A percentile compares a stretch with the other conserved stretches of the same genome.
Conservation (phyloP, 2,888 invertebrate genomes). For the Pachydiplax longipennis region DNA sequence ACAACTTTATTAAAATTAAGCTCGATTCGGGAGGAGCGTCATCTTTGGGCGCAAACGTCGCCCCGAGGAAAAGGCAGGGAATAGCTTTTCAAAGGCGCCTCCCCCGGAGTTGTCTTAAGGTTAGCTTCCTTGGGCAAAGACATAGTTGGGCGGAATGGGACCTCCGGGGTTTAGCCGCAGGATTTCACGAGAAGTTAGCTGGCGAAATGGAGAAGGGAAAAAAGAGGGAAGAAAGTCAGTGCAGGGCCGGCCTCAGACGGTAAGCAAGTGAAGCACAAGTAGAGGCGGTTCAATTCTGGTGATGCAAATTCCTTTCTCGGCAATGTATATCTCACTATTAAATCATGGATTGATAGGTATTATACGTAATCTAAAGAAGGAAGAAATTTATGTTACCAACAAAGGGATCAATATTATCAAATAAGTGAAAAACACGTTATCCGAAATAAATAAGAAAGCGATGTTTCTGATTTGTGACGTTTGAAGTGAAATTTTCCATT, state of each 20-base stretch:
- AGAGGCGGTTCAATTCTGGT: not conserved
- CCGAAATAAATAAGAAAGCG: no score
- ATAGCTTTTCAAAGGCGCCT: slow-evolving; percentile 37
- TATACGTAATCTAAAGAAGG: no score
- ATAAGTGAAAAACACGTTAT: no score
- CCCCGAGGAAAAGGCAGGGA: not conserved
- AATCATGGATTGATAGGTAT: no score
- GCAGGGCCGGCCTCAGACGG: not conserved
- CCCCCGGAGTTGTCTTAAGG: slow-evolving; percentile 30
- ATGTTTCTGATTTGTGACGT: no score
- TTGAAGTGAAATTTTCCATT: no score
- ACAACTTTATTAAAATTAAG: slow-evolving; percentile 39
- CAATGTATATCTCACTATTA: no score
- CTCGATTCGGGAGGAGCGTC: not conserved
- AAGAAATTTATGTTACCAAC: no score
- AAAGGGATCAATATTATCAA: no score
- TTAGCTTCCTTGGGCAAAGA: slow-evolving; percentile 15
- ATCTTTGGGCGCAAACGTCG: not conserved
- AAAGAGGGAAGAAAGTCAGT: no score
- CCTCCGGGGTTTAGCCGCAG: slow-evolving; percentile 12
- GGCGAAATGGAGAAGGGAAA: not conserved
- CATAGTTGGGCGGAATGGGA: slow-evolving; percentile 21
- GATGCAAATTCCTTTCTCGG: no score
- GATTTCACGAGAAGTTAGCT: not conserved
- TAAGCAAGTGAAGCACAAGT: no score